phyloP scores from a whole-genome alignment of 2,797 vertebrate genomes.

The Cephalopachus bancanus region DNA sequence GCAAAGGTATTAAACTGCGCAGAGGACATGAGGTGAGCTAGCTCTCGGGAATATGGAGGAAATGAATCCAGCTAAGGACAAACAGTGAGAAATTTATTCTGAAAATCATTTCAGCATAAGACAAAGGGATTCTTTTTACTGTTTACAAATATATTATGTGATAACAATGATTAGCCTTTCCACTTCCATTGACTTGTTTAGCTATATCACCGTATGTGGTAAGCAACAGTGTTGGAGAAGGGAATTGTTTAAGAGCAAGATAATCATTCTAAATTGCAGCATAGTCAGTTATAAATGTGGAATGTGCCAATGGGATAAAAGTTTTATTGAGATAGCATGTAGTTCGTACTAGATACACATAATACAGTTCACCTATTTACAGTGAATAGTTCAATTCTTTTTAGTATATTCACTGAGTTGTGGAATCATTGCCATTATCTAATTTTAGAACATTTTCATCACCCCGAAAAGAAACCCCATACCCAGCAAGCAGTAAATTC shows the following conservation, averaged over 20 bases:
- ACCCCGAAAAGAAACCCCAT: neutral
- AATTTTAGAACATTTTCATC: conserved; percentile 49
- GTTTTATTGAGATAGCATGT: conserved; percentile 12
- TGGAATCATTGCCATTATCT: neutral
- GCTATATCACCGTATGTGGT: neutral
- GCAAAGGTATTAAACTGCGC: neutral
- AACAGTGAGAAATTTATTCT: conserved; percentile 11
- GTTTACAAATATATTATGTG: conserved; percentile 34
- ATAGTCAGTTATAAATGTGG: neutral
- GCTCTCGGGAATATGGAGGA: neutral
- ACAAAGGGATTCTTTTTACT: conserved; percentile 4
- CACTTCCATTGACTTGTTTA: conserved; percentile 23
- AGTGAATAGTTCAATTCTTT: neutral
- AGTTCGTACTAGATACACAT: neutral
- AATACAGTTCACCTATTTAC: neutral
- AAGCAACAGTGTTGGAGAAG: neutral
- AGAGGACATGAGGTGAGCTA: neutral
- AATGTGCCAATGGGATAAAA: neutral
- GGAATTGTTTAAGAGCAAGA: conserved; percentile 14
- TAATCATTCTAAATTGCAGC: conserved; percentile 27
- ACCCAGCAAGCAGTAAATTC: neutral
- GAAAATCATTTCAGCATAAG: neutral
- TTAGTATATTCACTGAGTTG: neutral
- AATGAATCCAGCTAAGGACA: neutral
- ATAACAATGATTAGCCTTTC: conserved; percentile 27